phyloP scores from a whole-genome alignment of 1,140 invertebrate species.

The Schlechtendalia chinensis region DNA sequence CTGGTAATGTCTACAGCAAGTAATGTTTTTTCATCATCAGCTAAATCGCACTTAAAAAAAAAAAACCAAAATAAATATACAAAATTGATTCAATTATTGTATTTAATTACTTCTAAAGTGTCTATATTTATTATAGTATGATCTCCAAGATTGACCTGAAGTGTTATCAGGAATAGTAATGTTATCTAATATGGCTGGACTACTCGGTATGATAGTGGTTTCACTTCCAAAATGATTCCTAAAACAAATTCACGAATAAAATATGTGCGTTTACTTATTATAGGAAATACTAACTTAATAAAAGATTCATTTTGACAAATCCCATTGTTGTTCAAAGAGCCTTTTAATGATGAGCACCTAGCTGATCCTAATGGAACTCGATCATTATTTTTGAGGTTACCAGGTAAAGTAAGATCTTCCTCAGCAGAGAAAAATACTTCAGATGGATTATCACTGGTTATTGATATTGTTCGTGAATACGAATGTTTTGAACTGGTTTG shows the following conservation, averaged over 20 bases:
- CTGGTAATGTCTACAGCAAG: conserved; percentile 28
- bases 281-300: conserved; percentile 25
- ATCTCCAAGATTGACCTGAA: not conserved
- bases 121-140: conserved; percentile 31
- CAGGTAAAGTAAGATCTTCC: conserved; percentile 68
- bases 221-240: conserved; percentile 48
- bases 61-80: conserved; percentile 3
- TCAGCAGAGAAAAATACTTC: conserved; percentile 89
- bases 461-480: conserved; percentile 71
- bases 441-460: conserved; percentile 84
- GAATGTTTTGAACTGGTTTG: conserved; percentile 34
- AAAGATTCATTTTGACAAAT: conserved; percentile 32
- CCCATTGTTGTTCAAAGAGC: conserved; percentile 32
- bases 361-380: not conserved
- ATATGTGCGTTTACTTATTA: not conserved
- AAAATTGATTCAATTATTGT: not conserved
- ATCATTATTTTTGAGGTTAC: conserved; percentile 16
- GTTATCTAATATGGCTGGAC: not conserved
- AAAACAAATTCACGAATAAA: conserved; percentile 1
- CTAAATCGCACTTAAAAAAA: conserved; percentile 7
- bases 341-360: conserved; percentile 28
- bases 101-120: conserved; percentile 8
- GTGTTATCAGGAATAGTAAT: not conserved
- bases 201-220: conserved; percentile 32
- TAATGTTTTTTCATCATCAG: conserved; percentile 46